A percentile compares a stretch with the other conserved stretches of the same genome.
Evolutionary conservation across 2,113 vertebrate species (phyloP).

Genomic region (Hippocampus zosterae): DNA sequence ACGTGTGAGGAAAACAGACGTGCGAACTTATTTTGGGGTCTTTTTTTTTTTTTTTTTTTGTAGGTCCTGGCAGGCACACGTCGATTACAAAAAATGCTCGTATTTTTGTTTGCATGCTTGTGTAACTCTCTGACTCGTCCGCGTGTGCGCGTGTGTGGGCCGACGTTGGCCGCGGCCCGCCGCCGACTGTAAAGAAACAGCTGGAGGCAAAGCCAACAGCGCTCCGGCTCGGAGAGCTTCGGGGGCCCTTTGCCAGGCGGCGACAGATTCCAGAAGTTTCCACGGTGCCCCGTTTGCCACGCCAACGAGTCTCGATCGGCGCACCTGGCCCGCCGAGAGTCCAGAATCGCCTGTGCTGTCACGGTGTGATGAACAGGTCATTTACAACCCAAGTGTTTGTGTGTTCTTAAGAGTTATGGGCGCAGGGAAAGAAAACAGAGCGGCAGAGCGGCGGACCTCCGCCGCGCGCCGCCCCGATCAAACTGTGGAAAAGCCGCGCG

Average conservation of each 20-base stretch:
- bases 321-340: constrained; percentile 74
- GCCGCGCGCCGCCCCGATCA: constrained; percentile 64
- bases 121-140: constrained; percentile 36
- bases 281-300: constrained; percentile 58
- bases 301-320: constrained; percentile 66
- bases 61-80: constrained; percentile 21
- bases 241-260: constrained; percentile 55
- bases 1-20: constrained; percentile 12
- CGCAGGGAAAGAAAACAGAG: constrained; percentile 69
- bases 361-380: constrained; percentile 73
- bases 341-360: constrained; percentile 70
- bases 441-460: constrained; percentile 56
- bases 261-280: constrained; percentile 77
- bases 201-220: constrained; percentile 76
- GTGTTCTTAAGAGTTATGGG: constrained; percentile 73
- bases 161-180: constrained; percentile 62
- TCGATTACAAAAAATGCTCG: constrained; percentile 38
- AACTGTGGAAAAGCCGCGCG: constrained; percentile 31
- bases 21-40: constrained; percentile 18
- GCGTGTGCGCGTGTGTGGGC: constrained; percentile 55
- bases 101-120: constrained; percentile 54
- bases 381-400: constrained; percentile 75
- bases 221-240: constrained; percentile 57
- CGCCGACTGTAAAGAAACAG: constrained; percentile 71
- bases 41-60: constrained; percentile 13